These are phyloP conservation scores for Zaprionus lineosus DNA, from an alignment of 2,888 invertebrate species.

Conservation along the genomic window DNA sequence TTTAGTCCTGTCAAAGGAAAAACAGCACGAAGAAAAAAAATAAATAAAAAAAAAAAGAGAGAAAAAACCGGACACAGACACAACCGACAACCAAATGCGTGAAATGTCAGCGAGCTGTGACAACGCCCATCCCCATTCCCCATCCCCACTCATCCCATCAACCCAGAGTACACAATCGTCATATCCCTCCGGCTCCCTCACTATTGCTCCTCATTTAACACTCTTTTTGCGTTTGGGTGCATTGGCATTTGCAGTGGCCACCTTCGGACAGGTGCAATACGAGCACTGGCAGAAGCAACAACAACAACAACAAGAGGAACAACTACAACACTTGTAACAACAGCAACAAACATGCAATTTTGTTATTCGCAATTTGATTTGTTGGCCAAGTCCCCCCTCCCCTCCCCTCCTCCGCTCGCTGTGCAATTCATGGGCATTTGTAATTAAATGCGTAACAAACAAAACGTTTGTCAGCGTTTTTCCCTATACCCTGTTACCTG, in stretches of 20 bases:
- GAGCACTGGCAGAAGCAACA: too few relatives aligned
- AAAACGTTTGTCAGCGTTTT: conserved; percentile 32
- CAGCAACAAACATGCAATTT: conserved; percentile 21
- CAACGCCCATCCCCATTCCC: conserved; percentile 12
- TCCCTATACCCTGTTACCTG: not conserved
- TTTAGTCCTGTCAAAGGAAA: conserved; percentile 59
- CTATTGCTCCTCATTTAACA: conserved; percentile 25
- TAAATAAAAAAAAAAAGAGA: conserved; percentile 21
- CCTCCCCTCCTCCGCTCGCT: not conserved
- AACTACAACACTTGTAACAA: conserved; percentile 2
- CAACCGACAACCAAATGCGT: conserved; percentile 48
- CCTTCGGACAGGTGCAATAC: conserved; percentile 7
- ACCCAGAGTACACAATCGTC: too few relatives aligned
- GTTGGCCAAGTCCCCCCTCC: not conserved
- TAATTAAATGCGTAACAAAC: conserved; percentile 40
- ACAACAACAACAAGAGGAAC: conserved; percentile 9
- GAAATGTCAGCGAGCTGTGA: conserved; percentile 41
- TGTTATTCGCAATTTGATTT: conserved; percentile 49
- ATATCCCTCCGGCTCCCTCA: not conserved
- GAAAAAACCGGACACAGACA: conserved; percentile 29
- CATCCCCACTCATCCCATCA: not conserved
- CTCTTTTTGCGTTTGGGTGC: conserved; percentile 28
- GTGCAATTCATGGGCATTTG: conserved; percentile 28
- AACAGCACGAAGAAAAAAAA: not conserved
- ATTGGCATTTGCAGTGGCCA: conserved; percentile 32